Base-by-base conservation (phyloP, 2,797 vertebrate genomes). In the Phataginus tricuspis region DNA sequence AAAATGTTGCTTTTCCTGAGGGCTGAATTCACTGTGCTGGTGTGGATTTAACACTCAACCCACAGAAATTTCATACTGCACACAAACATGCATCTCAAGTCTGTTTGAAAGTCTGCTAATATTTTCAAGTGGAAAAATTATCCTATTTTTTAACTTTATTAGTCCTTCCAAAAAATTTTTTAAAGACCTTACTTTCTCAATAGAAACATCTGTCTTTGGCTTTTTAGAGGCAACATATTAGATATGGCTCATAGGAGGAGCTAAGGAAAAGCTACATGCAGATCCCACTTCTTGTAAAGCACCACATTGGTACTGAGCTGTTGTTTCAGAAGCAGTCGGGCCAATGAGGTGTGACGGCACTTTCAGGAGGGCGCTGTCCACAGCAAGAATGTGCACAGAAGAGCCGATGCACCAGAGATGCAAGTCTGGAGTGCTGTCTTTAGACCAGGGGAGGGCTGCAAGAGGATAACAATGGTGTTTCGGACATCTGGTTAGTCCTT, bases 281-380 rank as follows among this genome's bases (percentile, higher is more conserved):
- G 82, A 89, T 94, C 1, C 29, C 23, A 89, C 66, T 95, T 91
- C 72, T 78, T 77, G 19, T 49, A 87, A 93, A 96, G 88, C 86
- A 86, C 92, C 74, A 91, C 15, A 59, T 1, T 91, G 37, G 57
- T 74, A 45, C 45, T 39, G 13, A 90, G 39, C 61, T 71, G 63
- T 79, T 96, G 83, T 88, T 94, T 96, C 83, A 91, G 90, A 96
- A 84, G 71, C 69, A 95, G 83, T 83, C 88, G 91, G 86, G 79
- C 71, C 87, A 94, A 87, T 86, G 90, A 90, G 91, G 49, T 27
- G 51, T 95, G 55, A 88, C 51, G 95, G 61, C 16, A 87, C 61
- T 82, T 97, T 96, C 72, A 87, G 85, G 55, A 94, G 37, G 8
- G 61, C 51, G 45, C 29, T 72, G 23, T 42, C 37, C 51, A 53